These are phyloP conservation scores for Thalpophila matura DNA, from an alignment of 2,888 invertebrate genomes.

Conservation along the genomic window DNA sequence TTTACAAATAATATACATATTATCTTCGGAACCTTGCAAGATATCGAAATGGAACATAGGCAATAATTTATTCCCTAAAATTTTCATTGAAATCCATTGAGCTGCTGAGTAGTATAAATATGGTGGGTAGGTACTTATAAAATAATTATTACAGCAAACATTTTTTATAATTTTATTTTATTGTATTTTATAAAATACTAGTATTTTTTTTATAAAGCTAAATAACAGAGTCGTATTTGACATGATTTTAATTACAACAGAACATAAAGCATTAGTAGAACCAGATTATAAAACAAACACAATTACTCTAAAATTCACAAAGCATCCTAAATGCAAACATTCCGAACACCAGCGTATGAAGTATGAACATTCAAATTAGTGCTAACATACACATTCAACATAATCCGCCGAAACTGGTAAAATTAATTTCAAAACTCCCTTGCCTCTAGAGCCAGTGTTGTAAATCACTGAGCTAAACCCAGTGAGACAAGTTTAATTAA, in stretches of 20 bases:
- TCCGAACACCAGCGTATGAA: constrained; percentile 10
- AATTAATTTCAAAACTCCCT: constrained; percentile 75
- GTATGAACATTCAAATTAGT: constrained; percentile 43
- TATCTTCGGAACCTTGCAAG: no score
- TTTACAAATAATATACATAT: no score
- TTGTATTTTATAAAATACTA: no score
- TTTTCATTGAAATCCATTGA: no score
- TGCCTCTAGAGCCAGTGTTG: constrained; percentile 59
- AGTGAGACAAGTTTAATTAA: constrained; percentile 80
- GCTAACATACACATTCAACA: constrained; percentile 31
- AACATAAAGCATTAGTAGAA: background rate
- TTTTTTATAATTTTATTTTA: no score
- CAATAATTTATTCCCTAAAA: no score
- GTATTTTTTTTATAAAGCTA: no score
- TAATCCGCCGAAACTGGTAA: constrained; percentile 65
- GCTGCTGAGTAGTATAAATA: no score
- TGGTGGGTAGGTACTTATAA: no score
- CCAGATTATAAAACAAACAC: background rate
- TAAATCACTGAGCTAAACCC: constrained; percentile 79
- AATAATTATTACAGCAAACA: no score
- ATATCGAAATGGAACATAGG: no score
- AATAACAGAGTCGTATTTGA: background rate
- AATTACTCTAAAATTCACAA: background rate
- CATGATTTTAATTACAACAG: no score
- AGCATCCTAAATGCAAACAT: background rate